Conservation (phyloP, 2,113 vertebrate genomes). For the Urocolius indicus region DNA sequence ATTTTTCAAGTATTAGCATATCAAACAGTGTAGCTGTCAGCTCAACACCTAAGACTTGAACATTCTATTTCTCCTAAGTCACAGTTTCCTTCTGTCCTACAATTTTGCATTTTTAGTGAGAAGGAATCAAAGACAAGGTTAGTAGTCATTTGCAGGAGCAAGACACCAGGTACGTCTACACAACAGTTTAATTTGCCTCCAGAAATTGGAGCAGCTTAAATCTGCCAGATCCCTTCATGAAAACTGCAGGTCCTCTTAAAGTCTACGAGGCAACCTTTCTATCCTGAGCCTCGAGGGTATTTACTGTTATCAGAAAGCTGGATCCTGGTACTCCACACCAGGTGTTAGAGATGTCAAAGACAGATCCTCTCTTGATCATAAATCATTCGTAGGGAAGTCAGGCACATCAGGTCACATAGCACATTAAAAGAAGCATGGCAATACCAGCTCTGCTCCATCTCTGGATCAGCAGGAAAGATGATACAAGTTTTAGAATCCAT, state of each 20-base stretch:
- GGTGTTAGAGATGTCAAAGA: neutral
- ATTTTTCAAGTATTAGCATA: conserved; percentile 54
- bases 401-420: neutral
- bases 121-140: neutral
- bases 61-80: neutral
- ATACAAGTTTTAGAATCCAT: neutral
- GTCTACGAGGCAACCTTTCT: neutral
- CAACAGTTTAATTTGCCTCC: neutral
- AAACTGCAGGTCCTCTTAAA: neutral
- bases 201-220: neutral
- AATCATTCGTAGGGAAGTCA: neutral
- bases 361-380: neutral
- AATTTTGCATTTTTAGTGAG: conserved; percentile 6
- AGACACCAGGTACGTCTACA: neutral
- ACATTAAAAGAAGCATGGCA: neutral
- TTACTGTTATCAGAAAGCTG: neutral
- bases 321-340: neutral
- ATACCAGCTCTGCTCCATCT: neutral
- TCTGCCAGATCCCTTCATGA: neutral
- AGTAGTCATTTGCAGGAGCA: neutral
- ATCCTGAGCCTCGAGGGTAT: neutral
- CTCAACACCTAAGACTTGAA: neutral
- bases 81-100: neutral
- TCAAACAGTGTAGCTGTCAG: conserved; percentile 11
- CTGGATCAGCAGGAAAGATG: fast-evolving